Percentiles rank a stretch among this genome's conserved stretches.
Evolutionary conservation across 2,888 invertebrate species (phyloP).

Genomic region (Thereva nobilitata): DNA sequence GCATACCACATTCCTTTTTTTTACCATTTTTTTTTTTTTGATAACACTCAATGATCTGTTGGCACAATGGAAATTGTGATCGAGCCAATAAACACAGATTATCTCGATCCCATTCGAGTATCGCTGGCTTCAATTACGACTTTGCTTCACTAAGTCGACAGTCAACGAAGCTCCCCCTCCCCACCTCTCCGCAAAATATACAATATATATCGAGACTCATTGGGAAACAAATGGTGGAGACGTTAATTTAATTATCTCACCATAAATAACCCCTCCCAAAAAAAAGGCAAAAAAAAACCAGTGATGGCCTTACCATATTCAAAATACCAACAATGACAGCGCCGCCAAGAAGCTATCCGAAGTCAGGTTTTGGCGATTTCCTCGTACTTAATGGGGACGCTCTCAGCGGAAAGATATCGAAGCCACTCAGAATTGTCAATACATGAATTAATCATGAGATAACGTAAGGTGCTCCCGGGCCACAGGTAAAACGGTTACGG

Average conservation of each 20-base stretch:
- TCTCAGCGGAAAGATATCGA: conserved; percentile 29
- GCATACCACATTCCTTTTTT: too few species aligned
- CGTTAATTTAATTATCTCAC: conserved; percentile 36
- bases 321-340: not conserved
- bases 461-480: conserved; percentile 22
- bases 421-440: conserved; percentile 35
- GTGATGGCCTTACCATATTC: not conserved
- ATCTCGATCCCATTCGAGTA: conserved; percentile 4
- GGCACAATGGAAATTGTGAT: conserved; percentile 24
- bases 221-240: conserved; percentile 32
- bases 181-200: too few species aligned
- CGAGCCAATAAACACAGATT: conserved; percentile 25
- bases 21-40: not conserved
- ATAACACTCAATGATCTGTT: conserved; percentile 18
- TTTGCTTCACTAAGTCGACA: conserved; percentile 23
- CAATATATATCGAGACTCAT: not conserved
- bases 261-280: conserved; percentile 31
- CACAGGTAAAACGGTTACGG: too few species aligned
- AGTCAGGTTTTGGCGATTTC: conserved; percentile 12
- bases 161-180: not conserved
- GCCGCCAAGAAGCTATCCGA: conserved; percentile 15
- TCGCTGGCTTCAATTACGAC: conserved; percentile 21
- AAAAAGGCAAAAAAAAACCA: conserved; percentile 20
- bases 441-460: conserved; percentile 37
- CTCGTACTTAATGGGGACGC: conserved; percentile 17